Conservation (phyloP, 1,140 invertebrate species). For the Tenebrio molitor region DNA sequence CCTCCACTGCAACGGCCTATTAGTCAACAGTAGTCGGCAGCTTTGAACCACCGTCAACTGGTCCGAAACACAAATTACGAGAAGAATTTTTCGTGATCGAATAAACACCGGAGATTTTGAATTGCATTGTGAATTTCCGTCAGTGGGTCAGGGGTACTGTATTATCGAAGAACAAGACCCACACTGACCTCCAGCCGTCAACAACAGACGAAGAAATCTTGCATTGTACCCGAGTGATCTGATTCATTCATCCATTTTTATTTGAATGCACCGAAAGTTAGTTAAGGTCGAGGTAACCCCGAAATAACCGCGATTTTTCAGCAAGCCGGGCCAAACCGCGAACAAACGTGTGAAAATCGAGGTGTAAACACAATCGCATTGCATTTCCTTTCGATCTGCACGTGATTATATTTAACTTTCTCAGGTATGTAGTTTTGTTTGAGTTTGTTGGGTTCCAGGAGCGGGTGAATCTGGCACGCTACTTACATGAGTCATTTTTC, state of each 20-base stretch:
- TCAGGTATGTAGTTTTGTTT: not conserved
- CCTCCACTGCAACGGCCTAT: not conserved
- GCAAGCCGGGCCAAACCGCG: not conserved
- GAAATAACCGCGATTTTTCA: not conserved
- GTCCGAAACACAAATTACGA: not conserved
- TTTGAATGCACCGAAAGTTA: not conserved
- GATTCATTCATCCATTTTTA: not conserved
- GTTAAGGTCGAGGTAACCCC: not conserved
- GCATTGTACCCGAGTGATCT: not conserved
- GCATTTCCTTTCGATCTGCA: not conserved
- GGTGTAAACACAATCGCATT: not conserved
- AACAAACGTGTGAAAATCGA: not conserved
- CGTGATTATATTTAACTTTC: slow-evolving; percentile 1
- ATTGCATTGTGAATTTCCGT: no score
- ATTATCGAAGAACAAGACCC: not conserved
- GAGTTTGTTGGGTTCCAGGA: not conserved
- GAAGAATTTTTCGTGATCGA: not conserved
- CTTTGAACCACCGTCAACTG: not conserved
- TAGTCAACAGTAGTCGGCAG: not conserved
- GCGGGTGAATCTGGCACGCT: not conserved
- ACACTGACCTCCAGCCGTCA: not conserved
- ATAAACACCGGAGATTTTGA: no score
- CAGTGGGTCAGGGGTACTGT: slow-evolving; percentile 3
- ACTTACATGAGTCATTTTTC: slow-evolving; percentile 1
- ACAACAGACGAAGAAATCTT: not conserved